Evolutionary conservation across 1,140 invertebrate genomes (phyloP).

Genomic region (Drosophila sp.): DNA sequence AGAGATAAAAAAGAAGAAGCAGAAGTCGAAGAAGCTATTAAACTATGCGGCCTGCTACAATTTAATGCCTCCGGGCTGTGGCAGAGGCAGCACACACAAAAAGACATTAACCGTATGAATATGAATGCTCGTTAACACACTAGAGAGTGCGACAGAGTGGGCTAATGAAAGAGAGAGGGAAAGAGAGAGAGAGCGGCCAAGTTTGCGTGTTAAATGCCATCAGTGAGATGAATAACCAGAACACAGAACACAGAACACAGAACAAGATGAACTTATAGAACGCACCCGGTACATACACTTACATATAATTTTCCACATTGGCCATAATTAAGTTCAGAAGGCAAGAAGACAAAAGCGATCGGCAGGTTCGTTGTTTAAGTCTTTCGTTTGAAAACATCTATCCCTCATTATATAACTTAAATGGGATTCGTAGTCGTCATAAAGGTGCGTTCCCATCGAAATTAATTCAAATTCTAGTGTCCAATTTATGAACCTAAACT

Average conservation of each 20-base stretch:
- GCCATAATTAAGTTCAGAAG: conserved; percentile 56
- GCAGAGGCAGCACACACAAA: conserved; percentile 35
- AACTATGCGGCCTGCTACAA: conserved; percentile 59
- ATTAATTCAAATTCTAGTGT: conserved; percentile 32
- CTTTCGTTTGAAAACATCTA: conserved; percentile 49
- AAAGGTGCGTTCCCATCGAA: conserved; percentile 42
- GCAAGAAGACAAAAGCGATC: conserved; percentile 42
- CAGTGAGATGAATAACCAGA: conserved; percentile 51
- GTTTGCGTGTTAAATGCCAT: conserved; percentile 67
- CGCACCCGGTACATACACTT: conserved; percentile 29
- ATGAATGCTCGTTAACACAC: conserved; percentile 66
- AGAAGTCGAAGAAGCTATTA: conserved; percentile 51
- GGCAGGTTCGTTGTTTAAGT: conserved; percentile 61
- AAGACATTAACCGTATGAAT: conserved; percentile 72
- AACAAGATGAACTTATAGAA: conserved; percentile 19
- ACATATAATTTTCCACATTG: conserved; percentile 63
- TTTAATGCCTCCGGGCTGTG: conserved; percentile 44
- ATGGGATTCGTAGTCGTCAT: conserved; percentile 21
- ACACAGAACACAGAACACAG: conserved; percentile 40
- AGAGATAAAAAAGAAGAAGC: conserved; percentile 20
- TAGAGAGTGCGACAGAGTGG: not conserved
- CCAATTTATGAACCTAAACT: not conserved
- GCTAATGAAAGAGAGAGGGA: not conserved
- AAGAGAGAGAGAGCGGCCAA: not conserved
- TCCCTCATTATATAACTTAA: conserved; percentile 30